Conservation (phyloP, 2,113 vertebrate genomes). For the Oenanthe oenanthe region DNA sequence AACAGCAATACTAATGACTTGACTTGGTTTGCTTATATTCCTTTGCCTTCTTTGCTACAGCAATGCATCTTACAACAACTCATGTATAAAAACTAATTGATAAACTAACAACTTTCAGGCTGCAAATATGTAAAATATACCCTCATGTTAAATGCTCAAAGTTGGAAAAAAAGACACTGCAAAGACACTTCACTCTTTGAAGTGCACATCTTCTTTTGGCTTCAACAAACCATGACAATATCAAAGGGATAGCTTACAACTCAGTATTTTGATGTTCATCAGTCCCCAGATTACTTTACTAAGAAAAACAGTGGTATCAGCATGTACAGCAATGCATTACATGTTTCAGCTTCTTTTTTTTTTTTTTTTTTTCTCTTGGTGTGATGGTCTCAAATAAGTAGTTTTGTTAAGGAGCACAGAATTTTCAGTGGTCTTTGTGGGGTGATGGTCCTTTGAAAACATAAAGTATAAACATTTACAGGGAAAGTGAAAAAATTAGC, state of each 20-base stretch:
- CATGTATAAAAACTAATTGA: neutral
- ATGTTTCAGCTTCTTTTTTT: neutral
- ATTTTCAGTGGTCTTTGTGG: neutral
- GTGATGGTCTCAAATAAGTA: neutral
- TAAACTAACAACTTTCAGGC: neutral
- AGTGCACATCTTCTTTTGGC: neutral
- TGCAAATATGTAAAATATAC: neutral
- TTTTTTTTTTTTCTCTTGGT: neutral
- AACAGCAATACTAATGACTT: neutral
- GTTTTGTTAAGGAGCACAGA: neutral
- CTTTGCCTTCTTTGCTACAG: neutral
- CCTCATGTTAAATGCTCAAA: neutral
- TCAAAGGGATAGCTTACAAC: neutral
- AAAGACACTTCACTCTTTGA: neutral
- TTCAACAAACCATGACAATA: neutral
- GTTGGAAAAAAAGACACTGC: neutral
- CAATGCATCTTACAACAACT: neutral
- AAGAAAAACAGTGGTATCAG: neutral
- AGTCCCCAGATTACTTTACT: neutral
- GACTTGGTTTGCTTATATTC: neutral
- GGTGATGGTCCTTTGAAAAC: neutral
- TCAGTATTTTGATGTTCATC: neutral
- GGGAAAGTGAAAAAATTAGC: neutral
- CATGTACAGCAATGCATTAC: neutral
- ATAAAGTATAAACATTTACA: neutral